phyloP scores from a whole-genome alignment of 2,797 vertebrate genomes.

The Avahi laniger region DNA sequence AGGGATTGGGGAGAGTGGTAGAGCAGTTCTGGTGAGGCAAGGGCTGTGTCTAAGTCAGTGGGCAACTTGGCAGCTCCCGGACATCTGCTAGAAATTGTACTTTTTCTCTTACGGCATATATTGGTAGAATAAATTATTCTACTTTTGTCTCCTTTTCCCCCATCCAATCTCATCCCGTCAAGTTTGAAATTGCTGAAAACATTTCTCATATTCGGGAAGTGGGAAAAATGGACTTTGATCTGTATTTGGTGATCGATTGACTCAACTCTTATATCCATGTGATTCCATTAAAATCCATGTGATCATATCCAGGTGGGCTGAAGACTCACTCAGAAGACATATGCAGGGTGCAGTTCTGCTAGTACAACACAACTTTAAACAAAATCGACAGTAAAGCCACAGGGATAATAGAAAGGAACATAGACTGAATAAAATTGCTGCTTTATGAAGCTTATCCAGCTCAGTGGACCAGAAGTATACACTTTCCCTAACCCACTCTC shows the following conservation, averaged over 20 bases:
- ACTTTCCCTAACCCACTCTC: background rate
- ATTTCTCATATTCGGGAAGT: background rate
- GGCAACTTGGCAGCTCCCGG: background rate
- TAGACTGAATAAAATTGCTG: background rate
- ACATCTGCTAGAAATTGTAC: background rate
- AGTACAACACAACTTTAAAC: background rate
- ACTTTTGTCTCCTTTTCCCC: background rate
- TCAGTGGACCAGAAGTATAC: background rate
- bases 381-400: background rate
- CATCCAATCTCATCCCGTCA: background rate
- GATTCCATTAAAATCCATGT: background rate
- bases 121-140: background rate
- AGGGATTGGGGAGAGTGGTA: background rate
- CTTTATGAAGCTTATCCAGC: background rate
- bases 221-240: background rate
- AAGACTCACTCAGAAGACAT: background rate
- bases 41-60: background rate
- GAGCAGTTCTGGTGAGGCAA: background rate
- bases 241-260: background rate
- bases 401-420: background rate
- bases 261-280: background rate
- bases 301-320: background rate
- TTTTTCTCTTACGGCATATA: background rate
- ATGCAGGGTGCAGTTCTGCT: background rate
- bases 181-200: background rate